Conservation (phyloP, 2,113 vertebrate genomes). For the cattle (Bos taurus) region ARS-UCD2.0 NC_037334.1:20990001-20990500, state of each 20-base stretch:
- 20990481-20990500: not conserved
- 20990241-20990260: not conserved
- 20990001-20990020: not conserved
- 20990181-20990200: not conserved
- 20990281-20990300: not conserved
- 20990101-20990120: not conserved
- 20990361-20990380: not conserved
- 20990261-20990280: not conserved
- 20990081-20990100: accelerated
- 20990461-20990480: not conserved
- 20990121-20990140: not conserved
- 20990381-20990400: not conserved
- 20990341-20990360: not conserved
- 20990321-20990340: not conserved
- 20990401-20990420: not conserved
- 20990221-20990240: not conserved
- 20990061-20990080: accelerated
- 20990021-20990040: accelerated
- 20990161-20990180: not conserved
- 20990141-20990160: not conserved
- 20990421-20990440: not conserved
- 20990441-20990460: not conserved
- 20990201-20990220: not conserved
- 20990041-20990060: not conserved
- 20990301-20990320: not conserved